Percentiles rank a stretch among this genome's conserved stretches.
Conservation (phyloP, 2,113 vertebrate genomes). For the Aspidoscelis tigris region DNA sequence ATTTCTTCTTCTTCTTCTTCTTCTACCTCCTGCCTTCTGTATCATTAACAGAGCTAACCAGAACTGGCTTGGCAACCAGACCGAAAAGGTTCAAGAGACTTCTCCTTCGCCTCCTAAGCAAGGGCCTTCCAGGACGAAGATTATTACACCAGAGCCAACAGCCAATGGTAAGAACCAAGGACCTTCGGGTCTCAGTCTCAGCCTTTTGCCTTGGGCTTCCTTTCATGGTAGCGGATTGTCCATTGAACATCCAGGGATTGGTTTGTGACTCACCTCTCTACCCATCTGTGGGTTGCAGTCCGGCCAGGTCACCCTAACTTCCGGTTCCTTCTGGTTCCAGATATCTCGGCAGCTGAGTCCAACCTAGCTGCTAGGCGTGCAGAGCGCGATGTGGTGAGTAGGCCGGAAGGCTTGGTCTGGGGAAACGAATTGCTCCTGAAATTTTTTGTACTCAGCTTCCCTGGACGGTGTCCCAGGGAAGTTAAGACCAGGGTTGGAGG, state of each 20-base stretch:
- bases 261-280: no score
- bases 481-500: no score
- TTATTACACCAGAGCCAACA: conserved; percentile 4
- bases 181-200: conserved; percentile 36
- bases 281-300: background rate
- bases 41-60: conserved; percentile 6
- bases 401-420: background rate
- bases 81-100: background rate
- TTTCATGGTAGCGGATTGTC: background rate
- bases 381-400: conserved; percentile 29
- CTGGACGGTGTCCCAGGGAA: no score
- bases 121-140: conserved; percentile 24
- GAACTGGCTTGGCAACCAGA: background rate
- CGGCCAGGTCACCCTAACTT: background rate
- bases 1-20: no score
- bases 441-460: background rate
- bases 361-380: background rate
- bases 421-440: background rate
- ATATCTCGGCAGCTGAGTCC: background rate
- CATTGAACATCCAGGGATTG: background rate
- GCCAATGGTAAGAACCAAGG: conserved; percentile 39
- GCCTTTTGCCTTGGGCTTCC: conserved; percentile 63
- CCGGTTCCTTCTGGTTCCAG: background rate
- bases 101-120: background rate
- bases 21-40: background rate